phyloP scores from a whole-genome alignment of 1,140 invertebrate species.

The Neodiprion lecontei region DNA sequence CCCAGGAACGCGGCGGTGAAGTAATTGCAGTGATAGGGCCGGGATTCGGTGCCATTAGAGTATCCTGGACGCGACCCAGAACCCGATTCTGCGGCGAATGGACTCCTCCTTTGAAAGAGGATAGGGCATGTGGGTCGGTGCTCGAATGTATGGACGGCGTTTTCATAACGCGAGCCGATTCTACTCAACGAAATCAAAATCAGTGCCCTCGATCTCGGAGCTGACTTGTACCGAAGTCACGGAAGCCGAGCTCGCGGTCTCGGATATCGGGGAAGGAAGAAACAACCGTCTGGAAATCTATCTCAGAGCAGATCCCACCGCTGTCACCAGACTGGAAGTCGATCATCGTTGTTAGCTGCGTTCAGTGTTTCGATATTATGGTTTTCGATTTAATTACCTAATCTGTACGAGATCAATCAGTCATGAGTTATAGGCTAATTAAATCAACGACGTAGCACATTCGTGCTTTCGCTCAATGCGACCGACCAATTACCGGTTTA shows the following conservation, averaged over 20 bases:
- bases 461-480: not conserved
- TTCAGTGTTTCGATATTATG: not conserved
- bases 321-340: no score
- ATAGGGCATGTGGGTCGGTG: constrained; percentile 24
- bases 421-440: constrained; percentile 1
- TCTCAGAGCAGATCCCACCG: no score
- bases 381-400: not conserved
- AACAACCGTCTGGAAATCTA: no score
- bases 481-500: not conserved
- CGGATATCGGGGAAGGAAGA: no score
- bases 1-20: constrained; percentile 22
- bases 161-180: constrained; percentile 50
- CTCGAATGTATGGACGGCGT: constrained; percentile 32
- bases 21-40: constrained; percentile 45
- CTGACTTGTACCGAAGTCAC: not conserved
- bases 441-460: constrained; percentile 2
- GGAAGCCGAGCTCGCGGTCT: no score
- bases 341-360: no score
- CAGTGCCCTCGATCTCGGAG: constrained; percentile 31
- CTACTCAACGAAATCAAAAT: constrained; percentile 31
- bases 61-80: constrained; percentile 51
- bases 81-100: constrained; percentile 52
- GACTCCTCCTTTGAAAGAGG: constrained; percentile 48
- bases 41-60: constrained; percentile 48
- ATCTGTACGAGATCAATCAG: not conserved